Evolutionary conservation across 2,888 invertebrate genomes (phyloP).

Genomic region (Xestia sexstrigata): DNA sequence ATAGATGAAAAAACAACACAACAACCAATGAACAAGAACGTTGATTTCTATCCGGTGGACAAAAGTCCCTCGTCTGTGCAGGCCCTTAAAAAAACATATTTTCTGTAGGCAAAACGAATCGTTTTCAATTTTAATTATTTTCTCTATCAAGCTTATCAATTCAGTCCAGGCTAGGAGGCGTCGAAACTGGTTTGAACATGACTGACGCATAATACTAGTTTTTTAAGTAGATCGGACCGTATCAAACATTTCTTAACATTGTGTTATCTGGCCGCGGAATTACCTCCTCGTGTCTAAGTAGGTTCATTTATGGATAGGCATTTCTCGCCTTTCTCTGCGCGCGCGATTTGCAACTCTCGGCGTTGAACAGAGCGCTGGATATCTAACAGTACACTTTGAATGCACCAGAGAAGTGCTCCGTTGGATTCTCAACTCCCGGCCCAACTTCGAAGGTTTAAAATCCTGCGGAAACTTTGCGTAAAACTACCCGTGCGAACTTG

Average conservation of each 20-base stretch:
- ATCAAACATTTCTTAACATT: background rate
- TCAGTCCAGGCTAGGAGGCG: slow-evolving; percentile 16
- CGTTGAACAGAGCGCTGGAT: background rate
- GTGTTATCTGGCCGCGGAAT: background rate
- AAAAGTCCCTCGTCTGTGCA: too few relatives aligned
- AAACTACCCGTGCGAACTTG: background rate
- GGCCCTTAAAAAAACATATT: too few relatives aligned
- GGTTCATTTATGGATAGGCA: background rate
- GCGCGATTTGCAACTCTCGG: background rate
- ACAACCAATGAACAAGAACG: too few relatives aligned
- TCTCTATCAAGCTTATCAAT: slow-evolving; percentile 16
- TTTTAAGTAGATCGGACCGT: slow-evolving; percentile 24
- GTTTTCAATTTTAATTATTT: slow-evolving; percentile 14
- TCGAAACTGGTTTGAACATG: slow-evolving; percentile 25
- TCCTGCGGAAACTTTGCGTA: background rate
- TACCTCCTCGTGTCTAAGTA: background rate
- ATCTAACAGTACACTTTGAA: background rate
- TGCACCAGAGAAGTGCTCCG: background rate
- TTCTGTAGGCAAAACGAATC: background rate
- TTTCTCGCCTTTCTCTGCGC: background rate
- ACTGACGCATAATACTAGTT: slow-evolving; percentile 22
- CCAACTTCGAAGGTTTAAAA: background rate
- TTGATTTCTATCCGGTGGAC: too few relatives aligned
- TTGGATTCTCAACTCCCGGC: background rate
- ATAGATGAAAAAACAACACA: too few relatives aligned